Evolutionary conservation across 2,888 invertebrate species (phyloP).

Genomic region (Papilio gigon): DNA sequence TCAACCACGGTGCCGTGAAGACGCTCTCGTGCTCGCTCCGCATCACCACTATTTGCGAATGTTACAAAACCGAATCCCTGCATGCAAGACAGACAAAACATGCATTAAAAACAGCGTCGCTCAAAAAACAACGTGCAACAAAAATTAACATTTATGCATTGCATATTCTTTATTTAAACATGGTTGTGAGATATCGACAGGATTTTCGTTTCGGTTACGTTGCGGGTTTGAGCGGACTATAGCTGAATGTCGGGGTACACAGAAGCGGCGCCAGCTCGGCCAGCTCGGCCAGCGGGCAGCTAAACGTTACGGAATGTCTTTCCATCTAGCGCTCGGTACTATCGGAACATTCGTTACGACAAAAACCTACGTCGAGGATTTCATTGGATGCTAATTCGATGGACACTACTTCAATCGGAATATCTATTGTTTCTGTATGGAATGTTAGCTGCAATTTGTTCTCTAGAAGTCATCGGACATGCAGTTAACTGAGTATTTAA

Average conservation of each 20-base stretch:
- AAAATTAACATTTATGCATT: constrained; percentile 86
- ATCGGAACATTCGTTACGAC: constrained; percentile 66
- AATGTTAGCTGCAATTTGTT: constrained; percentile 81
- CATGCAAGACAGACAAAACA: constrained; percentile 98
- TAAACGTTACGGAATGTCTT: constrained; percentile 66
- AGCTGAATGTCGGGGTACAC: constrained; percentile 78
- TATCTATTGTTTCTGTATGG: constrained; percentile 65
- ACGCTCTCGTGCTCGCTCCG: constrained; percentile 99
- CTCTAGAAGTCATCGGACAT: constrained; percentile 76
- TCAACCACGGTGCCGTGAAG: constrained; percentile 99
- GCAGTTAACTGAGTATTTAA: constrained; percentile 63
- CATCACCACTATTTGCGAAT: constrained; percentile 99
- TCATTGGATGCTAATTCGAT: constrained; percentile 61
- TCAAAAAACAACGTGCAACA: constrained; percentile 91
- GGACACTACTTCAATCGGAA: constrained; percentile 67
- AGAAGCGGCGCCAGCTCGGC: constrained; percentile 69
- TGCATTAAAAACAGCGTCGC: constrained; percentile 93
- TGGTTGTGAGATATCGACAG: constrained; percentile 79
- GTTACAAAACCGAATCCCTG: constrained; percentile 99
- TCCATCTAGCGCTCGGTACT: constrained; percentile 75
- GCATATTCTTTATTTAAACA: constrained; percentile 80
- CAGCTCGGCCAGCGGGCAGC: constrained; percentile 73
- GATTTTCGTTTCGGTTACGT: constrained; percentile 77
- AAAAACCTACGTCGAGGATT: constrained; percentile 58
- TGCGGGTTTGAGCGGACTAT: constrained; percentile 83